Conservation (phyloP, 2,113 vertebrate genomes). For the Rattus norvegicus region GRCr8 NC_086039.1:115384501-115385000, state of each 20-base stretch:
- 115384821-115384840: not conserved
- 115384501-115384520: not conserved
- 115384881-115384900: conserved; percentile 1
- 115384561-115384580: not conserved
- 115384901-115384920: conserved; percentile 20
- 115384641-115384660: not conserved
- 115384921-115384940: conserved; percentile 27
- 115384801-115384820: not conserved
- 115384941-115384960: conserved; percentile 46
- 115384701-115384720: not conserved
- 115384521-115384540: not conserved
- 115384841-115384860: conserved; percentile 56
- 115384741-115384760: not conserved
- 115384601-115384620: conserved; percentile 4
- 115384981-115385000: not conserved
- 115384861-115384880: not conserved
- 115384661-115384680: not conserved
- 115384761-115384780: conserved; percentile 5
- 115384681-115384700: not conserved
- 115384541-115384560: not conserved
- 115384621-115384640: not conserved
- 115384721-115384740: not conserved
- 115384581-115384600: not conserved
- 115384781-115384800: not conserved
- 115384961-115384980: not conserved